Percentiles rank a stretch among this genome's conserved stretches.
phyloP scores from a whole-genome alignment of 2,113 vertebrate species.

The Heliornis fulica region DNA sequence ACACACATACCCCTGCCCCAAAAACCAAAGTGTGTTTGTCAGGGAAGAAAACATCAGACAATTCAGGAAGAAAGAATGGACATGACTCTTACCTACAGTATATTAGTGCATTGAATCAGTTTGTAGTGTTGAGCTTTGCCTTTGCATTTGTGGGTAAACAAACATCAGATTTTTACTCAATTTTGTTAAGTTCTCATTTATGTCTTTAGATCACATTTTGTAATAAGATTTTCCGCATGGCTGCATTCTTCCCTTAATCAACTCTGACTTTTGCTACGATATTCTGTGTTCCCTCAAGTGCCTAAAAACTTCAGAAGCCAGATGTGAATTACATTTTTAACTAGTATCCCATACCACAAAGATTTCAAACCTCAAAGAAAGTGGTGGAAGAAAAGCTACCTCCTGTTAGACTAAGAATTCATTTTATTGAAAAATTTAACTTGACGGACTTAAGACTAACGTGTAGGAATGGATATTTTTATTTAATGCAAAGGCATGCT shows the following conservation, averaged over 20 bases:
- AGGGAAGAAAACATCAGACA: background rate
- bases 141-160: background rate
- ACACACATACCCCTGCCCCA: too few species aligned
- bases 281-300: background rate
- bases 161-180: background rate
- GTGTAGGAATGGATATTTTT: background rate
- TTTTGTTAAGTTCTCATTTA: background rate
- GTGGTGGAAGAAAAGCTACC: background rate
- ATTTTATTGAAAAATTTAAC: background rate
- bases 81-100: background rate
- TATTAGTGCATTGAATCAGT: background rate
- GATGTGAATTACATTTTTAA: slow-evolving; percentile 23
- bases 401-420: background rate
- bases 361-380: background rate
- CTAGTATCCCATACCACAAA: background rate
- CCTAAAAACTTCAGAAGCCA: background rate
- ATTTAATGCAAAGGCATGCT: background rate
- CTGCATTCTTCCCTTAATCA: background rate
- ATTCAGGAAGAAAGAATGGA: background rate
- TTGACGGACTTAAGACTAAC: background rate
- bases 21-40: fast-evolving
- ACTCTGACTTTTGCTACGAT: background rate
- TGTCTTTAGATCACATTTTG: background rate
- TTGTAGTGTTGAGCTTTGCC: background rate
- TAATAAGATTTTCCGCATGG: background rate